Evolutionary conservation across 2,113 vertebrate species (phyloP).

Genomic region (Clarias gariepinus): DNA sequence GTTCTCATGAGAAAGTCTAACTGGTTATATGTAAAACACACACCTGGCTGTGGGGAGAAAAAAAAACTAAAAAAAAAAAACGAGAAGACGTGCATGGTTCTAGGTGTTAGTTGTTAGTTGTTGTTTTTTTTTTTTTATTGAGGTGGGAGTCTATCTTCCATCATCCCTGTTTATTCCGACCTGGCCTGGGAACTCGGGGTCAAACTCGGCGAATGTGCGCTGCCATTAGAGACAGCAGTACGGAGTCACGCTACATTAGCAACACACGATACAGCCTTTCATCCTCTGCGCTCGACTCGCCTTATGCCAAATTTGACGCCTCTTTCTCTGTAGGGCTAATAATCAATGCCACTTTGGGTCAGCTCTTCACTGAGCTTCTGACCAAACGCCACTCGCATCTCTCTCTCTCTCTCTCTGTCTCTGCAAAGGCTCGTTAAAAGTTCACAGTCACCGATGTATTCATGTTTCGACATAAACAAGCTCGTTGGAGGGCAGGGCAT

Average conservation of each 20-base stretch:
- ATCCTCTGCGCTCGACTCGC: slow-evolving; percentile 42
- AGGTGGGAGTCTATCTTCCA: not conserved
- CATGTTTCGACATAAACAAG: slow-evolving; percentile 51
- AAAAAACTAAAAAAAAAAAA: not conserved
- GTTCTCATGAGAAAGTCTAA: slow-evolving; percentile 42
- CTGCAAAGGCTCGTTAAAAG: slow-evolving; percentile 53
- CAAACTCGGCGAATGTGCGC: slow-evolving; percentile 12
- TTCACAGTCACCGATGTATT: slow-evolving; percentile 49
- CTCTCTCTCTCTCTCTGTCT: slow-evolving; percentile 38
- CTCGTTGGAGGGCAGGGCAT: slow-evolving; percentile 31
- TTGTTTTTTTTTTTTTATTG: not conserved
- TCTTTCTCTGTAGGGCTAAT: slow-evolving; percentile 45
- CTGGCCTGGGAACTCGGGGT: slow-evolving; percentile 24
- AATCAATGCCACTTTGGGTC: slow-evolving; percentile 53
- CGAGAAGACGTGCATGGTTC: not conserved
- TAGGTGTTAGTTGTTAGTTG: too few relatives aligned
- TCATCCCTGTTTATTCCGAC: slow-evolving; percentile 16
- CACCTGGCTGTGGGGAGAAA: not conserved
- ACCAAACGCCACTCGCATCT: slow-evolving; percentile 48
- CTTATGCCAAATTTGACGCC: slow-evolving; percentile 41
- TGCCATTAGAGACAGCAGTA: slow-evolving; percentile 10
- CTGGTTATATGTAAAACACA: slow-evolving; percentile 41
- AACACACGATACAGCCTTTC: slow-evolving; percentile 37
- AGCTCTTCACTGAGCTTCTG: slow-evolving; percentile 45
- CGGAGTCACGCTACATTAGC: slow-evolving; percentile 23